Evolutionary conservation across 2,888 invertebrate genomes (phyloP).

Genomic region (Pyrrhosoma nymphula): DNA sequence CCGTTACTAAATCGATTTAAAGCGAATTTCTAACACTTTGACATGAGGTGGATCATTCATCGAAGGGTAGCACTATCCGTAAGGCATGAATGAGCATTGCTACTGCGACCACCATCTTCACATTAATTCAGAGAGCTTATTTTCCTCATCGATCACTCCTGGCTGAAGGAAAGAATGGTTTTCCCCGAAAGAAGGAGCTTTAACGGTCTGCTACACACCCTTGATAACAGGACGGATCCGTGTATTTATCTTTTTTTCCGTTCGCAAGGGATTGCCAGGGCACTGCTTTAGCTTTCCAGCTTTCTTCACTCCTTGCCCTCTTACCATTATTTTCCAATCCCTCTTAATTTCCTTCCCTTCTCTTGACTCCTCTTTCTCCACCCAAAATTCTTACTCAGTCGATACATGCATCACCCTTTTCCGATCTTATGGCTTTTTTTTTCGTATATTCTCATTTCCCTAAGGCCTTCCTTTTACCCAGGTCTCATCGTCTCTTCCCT

Average conservation of each 20-base stretch:
- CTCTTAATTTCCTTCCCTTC: slow-evolving; percentile 1
- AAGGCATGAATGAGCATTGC: neutral
- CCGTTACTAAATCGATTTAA: too few relatives aligned
- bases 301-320: neutral
- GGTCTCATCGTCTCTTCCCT: neutral
- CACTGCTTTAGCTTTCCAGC: neutral
- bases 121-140: neutral
- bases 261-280: neutral
- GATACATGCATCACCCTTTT: neutral
- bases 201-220: neutral
- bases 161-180: neutral
- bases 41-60: too few relatives aligned
- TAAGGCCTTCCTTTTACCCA: neutral
- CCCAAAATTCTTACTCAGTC: neutral
- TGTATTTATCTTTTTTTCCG: neutral
- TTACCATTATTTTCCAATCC: neutral
- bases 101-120: neutral
- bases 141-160: neutral
- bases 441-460: neutral
- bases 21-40: too few relatives aligned
- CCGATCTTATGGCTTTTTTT: neutral
- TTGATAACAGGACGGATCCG: neutral
- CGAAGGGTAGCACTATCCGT: neutral
- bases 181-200: neutral
- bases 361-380: neutral